These are phyloP conservation scores for Lepidiolamprologus cunningtoni DNA, from an alignment of 2,113 vertebrate species.

Conservation along the genomic window DNA sequence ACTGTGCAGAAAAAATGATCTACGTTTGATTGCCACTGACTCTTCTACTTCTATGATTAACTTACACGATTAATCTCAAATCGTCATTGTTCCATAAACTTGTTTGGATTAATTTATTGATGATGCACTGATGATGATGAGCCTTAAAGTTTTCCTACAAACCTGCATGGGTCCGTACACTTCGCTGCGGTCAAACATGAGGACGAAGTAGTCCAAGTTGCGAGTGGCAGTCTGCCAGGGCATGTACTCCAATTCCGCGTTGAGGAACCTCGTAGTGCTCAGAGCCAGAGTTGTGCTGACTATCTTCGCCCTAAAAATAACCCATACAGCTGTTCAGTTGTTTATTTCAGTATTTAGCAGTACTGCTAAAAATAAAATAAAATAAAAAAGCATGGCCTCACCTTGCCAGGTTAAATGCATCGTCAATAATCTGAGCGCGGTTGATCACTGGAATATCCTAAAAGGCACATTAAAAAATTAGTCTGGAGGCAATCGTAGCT, in stretches of 20 bases:
- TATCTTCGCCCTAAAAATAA: constrained; percentile 61
- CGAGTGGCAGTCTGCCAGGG: constrained; percentile 75
- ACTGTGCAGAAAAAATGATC: background rate
- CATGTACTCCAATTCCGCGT: constrained; percentile 66
- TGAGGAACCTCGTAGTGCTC: constrained; percentile 76
- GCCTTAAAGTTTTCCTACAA: background rate
- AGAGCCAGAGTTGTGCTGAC: constrained; percentile 71
- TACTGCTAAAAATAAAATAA: background rate
- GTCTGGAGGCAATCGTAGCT: background rate
- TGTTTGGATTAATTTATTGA: background rate
- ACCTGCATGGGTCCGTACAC: constrained; percentile 82
- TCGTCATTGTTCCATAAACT: background rate
- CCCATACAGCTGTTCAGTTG: background rate
- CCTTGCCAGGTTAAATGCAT: constrained; percentile 85
- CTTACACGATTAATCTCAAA: background rate
- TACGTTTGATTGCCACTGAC: background rate
- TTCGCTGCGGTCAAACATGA: constrained; percentile 82
- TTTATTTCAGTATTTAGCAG: background rate
- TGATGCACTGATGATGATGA: background rate
- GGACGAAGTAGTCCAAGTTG: constrained; percentile 73
- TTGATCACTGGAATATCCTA: constrained; percentile 81
- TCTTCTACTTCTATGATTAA: background rate
- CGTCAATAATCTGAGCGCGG: constrained; percentile 82
- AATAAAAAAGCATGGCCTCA: constrained; percentile 26
- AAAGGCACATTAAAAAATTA: background rate